These are phyloP conservation scores for Drosophila bocqueti DNA, from an alignment of 1,140 invertebrate genomes.

Conservation along the genomic window DNA sequence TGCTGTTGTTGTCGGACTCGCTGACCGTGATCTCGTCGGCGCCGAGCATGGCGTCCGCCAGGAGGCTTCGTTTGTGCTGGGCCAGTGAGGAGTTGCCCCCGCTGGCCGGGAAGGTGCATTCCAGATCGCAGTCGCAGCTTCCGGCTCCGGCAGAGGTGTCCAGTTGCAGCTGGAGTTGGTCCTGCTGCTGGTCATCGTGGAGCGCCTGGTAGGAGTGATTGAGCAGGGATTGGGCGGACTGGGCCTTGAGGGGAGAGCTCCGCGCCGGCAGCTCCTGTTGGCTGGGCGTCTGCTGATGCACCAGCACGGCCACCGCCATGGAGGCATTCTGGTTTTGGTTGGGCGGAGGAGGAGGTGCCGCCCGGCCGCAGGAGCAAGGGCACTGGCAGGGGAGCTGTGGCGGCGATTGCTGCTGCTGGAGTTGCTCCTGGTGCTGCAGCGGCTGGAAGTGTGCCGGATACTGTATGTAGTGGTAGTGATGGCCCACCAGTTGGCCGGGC, in stretches of 20 bases:
- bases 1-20: conserved; percentile 84
- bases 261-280: conserved; percentile 24
- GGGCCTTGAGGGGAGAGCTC: conserved; percentile 46
- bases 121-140: conserved; percentile 77
- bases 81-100: conserved; percentile 33
- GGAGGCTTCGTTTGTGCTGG: conserved; percentile 67
- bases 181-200: conserved; percentile 58
- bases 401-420: conserved; percentile 24
- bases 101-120: conserved; percentile 65
- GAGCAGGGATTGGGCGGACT: conserved; percentile 77
- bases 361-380: conserved; percentile 74
- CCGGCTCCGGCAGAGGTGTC: conserved; percentile 51
- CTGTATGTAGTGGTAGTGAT: conserved; percentile 84
- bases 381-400: conserved; percentile 61
- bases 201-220: conserved; percentile 80
- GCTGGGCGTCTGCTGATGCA: conserved; percentile 69
- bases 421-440: conserved; percentile 48
- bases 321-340: conserved; percentile 56
- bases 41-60: conserved; percentile 77
- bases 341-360: conserved; percentile 56
- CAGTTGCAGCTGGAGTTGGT: conserved; percentile 56
- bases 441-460: conserved; percentile 75
- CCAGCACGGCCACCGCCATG: conserved; percentile 76
- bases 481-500: conserved; percentile 31
- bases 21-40: conserved; percentile 82